Percentiles rank a stretch among this genome's conserved stretches.
Conservation (phyloP, 2,888 invertebrate species). For the Nephrotoma appendiculata region DNA sequence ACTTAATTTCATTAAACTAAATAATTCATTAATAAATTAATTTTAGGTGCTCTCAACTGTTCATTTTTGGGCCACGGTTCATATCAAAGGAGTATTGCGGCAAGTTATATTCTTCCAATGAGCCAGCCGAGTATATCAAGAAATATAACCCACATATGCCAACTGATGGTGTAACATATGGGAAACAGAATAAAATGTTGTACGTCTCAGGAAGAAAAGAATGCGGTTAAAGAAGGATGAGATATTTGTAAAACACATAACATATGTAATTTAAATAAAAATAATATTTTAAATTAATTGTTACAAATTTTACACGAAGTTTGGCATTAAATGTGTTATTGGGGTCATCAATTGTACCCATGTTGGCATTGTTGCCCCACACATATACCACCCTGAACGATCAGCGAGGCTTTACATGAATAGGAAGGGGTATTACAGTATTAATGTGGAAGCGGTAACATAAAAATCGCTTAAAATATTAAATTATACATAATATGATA, state of each 20-base stretch:
- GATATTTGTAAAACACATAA: not conserved
- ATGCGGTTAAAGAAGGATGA: not conserved
- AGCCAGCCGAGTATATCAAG: not conserved
- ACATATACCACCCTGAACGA: not conserved
- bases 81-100: not conserved
- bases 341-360: constrained; percentile 10
- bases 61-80: not conserved
- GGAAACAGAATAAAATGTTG: not conserved
- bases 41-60: not conserved
- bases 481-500: too few relatives aligned
- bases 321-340: constrained; percentile 9
- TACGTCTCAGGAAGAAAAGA: not conserved
- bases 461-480: not conserved
- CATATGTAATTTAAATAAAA: too few relatives aligned
- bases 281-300: too few relatives aligned
- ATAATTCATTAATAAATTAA: too few relatives aligned
- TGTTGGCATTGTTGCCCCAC: constrained; percentile 8
- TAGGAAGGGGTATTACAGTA: constrained; percentile 10
- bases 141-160: not conserved
- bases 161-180: not conserved
- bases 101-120: not conserved
- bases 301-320: not conserved
- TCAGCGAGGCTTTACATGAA: constrained; percentile 9
- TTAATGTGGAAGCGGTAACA: constrained; percentile 11
- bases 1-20: too few relatives aligned